Conservation (phyloP, 1,140 invertebrate genomes). For the Trachymyrmex cornetzi region DNA sequence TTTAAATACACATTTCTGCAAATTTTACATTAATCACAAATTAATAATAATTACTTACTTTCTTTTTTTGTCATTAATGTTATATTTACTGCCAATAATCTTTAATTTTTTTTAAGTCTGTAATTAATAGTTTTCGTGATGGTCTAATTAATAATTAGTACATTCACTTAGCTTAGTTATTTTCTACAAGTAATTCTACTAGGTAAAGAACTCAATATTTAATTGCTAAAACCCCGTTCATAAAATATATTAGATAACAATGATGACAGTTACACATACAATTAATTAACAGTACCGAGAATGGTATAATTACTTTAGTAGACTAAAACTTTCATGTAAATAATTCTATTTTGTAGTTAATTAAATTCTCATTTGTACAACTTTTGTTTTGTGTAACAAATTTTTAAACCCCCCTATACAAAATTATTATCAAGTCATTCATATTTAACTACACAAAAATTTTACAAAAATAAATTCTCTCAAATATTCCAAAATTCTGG, state of each 20-base stretch:
- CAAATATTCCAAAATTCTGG: background rate
- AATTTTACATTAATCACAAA: background rate
- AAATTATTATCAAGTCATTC: background rate
- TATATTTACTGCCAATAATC: background rate
- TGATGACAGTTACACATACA: background rate
- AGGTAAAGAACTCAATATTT: background rate
- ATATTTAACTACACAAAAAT: background rate
- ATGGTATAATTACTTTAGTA: background rate
- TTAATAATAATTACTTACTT: background rate
- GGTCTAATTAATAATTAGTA: background rate
- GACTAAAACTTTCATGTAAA: background rate
- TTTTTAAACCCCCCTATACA: background rate
- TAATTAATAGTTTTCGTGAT: background rate
- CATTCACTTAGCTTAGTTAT: background rate
- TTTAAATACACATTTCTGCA: background rate
- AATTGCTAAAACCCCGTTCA: background rate
- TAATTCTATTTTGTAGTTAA: constrained; percentile 2
- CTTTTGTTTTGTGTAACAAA: background rate
- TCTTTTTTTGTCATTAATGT: background rate
- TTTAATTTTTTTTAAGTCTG: background rate
- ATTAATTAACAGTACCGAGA: constrained; percentile 8
- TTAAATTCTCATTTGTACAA: background rate
- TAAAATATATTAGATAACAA: background rate
- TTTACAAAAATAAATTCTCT: background rate
- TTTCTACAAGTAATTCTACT: background rate